A percentile compares a stretch with the other conserved stretches of the same genome.
Conservation (phyloP, 2,797 vertebrate genomes). For the Botia almorhae region DNA sequence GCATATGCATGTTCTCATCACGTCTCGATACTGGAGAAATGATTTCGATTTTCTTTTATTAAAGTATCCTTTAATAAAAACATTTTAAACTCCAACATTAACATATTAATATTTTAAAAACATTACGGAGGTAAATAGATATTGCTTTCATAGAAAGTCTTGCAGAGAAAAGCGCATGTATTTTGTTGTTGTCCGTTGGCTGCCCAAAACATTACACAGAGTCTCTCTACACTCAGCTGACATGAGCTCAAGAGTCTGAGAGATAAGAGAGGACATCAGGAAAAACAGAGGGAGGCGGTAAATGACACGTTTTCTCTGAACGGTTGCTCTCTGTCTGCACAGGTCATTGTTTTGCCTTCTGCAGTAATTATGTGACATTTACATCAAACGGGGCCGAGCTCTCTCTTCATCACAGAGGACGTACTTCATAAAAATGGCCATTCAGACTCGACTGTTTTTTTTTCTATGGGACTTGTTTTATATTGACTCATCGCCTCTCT, state of each 20-base stretch:
- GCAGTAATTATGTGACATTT: constrained; percentile 62
- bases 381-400: constrained; percentile 53
- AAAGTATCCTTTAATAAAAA: background rate
- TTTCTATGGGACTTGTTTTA: constrained; percentile 12
- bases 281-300: constrained; percentile 39
- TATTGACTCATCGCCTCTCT: constrained; percentile 7
- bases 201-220: background rate
- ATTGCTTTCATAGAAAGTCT: background rate
- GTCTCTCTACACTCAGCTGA: constrained; percentile 17
- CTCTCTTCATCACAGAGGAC: constrained; percentile 47
- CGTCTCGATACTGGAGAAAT: no score
- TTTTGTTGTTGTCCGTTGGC: constrained; percentile 31
- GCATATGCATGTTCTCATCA: no score
- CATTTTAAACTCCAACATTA: background rate
- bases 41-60: no score
- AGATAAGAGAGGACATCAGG: constrained; percentile 49
- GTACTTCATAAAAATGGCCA: constrained; percentile 28
- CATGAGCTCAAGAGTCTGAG: constrained; percentile 18
- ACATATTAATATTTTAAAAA: no score
- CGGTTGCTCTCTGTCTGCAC: constrained; percentile 39
- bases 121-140: background rate
- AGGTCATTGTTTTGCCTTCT: constrained; percentile 55
- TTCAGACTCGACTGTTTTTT: constrained; percentile 13
- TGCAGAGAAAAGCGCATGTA: background rate
- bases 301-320: constrained; percentile 38